A percentile compares a stretch with the other conserved stretches of the same genome.
phyloP scores from a whole-genome alignment of 2,888 invertebrate species.

The Pseudococcus longispinus region DNA sequence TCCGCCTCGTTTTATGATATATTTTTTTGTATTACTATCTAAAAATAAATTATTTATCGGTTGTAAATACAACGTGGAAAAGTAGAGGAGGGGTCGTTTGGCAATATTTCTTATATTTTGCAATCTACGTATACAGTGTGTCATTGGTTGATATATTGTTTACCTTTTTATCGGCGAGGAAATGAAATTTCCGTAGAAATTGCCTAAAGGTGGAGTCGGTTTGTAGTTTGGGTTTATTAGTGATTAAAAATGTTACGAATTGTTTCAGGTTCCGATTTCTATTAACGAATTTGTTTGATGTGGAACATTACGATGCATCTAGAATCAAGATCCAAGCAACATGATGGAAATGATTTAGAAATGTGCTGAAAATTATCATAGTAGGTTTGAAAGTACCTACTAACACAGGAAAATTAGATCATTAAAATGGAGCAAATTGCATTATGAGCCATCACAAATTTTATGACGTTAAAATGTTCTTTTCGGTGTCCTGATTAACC shows the following conservation, averaged over 20 bases:
- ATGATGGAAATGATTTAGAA: not conserved
- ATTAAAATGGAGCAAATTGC: too few species aligned
- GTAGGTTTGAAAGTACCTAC: not conserved
- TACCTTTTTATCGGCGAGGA: not conserved
- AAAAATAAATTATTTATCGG: conserved; percentile 34
- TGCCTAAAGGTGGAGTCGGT: not conserved
- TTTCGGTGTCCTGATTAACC: too few species aligned
- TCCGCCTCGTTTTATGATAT: conserved; percentile 30
- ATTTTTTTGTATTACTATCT: conserved; percentile 26
- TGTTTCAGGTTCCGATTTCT: not conserved
- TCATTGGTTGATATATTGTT: conserved; percentile 36
- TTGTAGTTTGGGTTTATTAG: not conserved
- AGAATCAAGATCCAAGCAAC: not conserved
- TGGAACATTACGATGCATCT: too few species aligned
- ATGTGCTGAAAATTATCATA: not conserved
- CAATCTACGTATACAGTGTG: not conserved
- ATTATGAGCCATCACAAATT: too few species aligned
- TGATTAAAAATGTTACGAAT: not conserved
- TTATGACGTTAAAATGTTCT: too few species aligned
- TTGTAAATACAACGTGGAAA: not conserved
- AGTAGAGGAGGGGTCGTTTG: not conserved
- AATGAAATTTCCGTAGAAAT: not conserved
- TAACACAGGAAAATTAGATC: too few species aligned
- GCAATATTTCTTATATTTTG: conserved; percentile 16
- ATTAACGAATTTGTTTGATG: not conserved